Conservation (phyloP, 2,888 invertebrate species). For the Cantharis lateralis region DNA sequence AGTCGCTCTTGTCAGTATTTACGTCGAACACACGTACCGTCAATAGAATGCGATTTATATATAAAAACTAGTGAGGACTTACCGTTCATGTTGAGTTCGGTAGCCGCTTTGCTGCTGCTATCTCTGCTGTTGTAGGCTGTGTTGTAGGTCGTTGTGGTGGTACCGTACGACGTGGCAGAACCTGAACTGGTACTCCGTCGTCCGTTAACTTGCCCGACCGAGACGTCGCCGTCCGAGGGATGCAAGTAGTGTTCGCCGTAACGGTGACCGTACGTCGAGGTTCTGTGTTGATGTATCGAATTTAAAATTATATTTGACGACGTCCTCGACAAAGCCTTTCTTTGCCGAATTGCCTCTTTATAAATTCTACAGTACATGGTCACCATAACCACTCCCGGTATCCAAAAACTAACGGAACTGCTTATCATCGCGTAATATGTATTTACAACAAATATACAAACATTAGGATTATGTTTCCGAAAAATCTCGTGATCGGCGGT, state of each 20-base stretch:
- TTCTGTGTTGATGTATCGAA: conserved; percentile 81
- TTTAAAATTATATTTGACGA: conserved; percentile 84
- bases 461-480: conserved; percentile 69
- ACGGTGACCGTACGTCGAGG: conserved; percentile 57
- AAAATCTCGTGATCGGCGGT: conserved; percentile 64
- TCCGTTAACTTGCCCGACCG: conserved; percentile 62
- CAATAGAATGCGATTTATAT: too few species aligned
- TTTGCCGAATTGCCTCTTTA: conserved; percentile 80
- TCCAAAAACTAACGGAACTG: conserved; percentile 91
- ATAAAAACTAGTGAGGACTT: too few species aligned
- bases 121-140: conserved; percentile 56
- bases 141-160: conserved; percentile 54
- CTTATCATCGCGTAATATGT: conserved; percentile 86
- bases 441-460: conserved; percentile 84
- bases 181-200: conserved; percentile 65
- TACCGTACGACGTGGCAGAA: conserved; percentile 57
- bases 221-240: conserved; percentile 63
- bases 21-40: too few species aligned
- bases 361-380: conserved; percentile 88
- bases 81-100: conserved; percentile 75
- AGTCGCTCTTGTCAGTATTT: too few species aligned
- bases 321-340: conserved; percentile 82
- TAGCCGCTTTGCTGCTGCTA: conserved; percentile 63
- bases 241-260: conserved; percentile 61
- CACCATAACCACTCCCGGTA: conserved; percentile 90